phyloP scores from a whole-genome alignment of 2,888 invertebrate species.

The Polietes domitor region DNA sequence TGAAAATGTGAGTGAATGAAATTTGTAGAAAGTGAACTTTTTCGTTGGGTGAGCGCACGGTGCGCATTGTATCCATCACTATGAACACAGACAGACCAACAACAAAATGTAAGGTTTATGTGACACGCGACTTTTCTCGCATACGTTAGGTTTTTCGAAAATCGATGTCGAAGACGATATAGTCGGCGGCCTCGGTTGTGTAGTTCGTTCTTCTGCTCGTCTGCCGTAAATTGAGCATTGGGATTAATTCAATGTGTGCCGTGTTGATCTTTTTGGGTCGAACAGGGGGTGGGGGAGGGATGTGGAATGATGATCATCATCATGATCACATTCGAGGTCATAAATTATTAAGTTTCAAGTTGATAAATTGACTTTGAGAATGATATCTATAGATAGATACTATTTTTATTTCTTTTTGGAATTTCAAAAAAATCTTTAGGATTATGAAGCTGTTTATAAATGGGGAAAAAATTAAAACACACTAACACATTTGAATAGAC shows the following conservation, averaged over 20 bases:
- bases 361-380: slow-evolving; percentile 4
- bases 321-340: background rate
- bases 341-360: background rate
- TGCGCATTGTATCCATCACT: background rate
- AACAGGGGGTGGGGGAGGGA: too few relatives aligned
- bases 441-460: too few relatives aligned
- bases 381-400: too few relatives aligned
- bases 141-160: background rate
- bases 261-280: background rate
- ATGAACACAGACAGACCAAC: background rate
- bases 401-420: too few relatives aligned
- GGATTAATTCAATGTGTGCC: background rate
- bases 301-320: background rate
- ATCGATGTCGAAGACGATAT: too few relatives aligned
- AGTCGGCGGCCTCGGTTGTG: too few relatives aligned
- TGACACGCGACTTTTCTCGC: background rate
- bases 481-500: too few relatives aligned
- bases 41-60: too few relatives aligned
- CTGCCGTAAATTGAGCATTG: background rate
- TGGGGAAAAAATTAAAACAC: too few relatives aligned
- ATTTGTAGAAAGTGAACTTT: slow-evolving; percentile 21
- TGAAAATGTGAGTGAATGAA: background rate
- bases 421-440: too few relatives aligned
- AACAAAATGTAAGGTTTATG: background rate
- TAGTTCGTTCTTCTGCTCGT: background rate